These are phyloP conservation scores for Drosophila imparisetae DNA, from an alignment of 2,888 invertebrate genomes.

Conservation along the genomic window DNA sequence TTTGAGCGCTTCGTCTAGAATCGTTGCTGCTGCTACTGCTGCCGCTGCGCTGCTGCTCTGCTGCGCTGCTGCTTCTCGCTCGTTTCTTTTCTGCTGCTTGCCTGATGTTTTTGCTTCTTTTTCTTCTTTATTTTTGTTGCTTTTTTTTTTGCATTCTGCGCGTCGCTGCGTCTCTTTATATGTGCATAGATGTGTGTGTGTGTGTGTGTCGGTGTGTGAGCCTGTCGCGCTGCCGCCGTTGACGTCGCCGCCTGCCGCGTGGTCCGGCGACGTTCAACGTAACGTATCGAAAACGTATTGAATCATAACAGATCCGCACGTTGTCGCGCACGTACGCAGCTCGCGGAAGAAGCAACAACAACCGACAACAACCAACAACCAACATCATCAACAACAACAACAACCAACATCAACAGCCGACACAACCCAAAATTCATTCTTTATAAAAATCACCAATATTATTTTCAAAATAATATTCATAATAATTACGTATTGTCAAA, in stretches of 20 bases:
- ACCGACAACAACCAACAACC: slow-evolving; percentile 30
- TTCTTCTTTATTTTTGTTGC: slow-evolving; percentile 2
- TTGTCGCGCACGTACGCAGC: slow-evolving; percentile 84
- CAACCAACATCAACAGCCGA: slow-evolving; percentile 15
- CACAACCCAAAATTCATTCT: slow-evolving; percentile 32
- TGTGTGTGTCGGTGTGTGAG: slow-evolving; percentile 48
- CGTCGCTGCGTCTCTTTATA: slow-evolving; percentile 53
- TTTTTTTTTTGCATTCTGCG: slow-evolving; percentile 64
- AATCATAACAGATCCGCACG: slow-evolving; percentile 84
- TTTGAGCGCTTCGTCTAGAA: slow-evolving; percentile 53
- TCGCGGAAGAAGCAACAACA: slow-evolving; percentile 77
- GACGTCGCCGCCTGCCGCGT: slow-evolving; percentile 69
- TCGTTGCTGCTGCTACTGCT: slow-evolving; percentile 37
- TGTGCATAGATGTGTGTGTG: slow-evolving; percentile 19
- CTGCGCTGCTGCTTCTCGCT: slow-evolving; percentile 34
- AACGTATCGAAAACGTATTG: slow-evolving; percentile 81
- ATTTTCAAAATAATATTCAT: slow-evolving; percentile 8
- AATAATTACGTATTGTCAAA: slow-evolving; percentile 4
- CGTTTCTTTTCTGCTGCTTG: slow-evolving; percentile 32
- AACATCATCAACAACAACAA: slow-evolving; percentile 18
- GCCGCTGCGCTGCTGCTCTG: slow-evolving; percentile 6
- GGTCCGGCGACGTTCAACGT: slow-evolving; percentile 71
- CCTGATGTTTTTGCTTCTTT: slow-evolving; percentile 5
- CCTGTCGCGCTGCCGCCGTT: slow-evolving; percentile 69
- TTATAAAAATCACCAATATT: slow-evolving; percentile 21